These are phyloP conservation scores for Dexiosoma caninum DNA, from an alignment of 2,888 invertebrate species.

Conservation along the genomic window DNA sequence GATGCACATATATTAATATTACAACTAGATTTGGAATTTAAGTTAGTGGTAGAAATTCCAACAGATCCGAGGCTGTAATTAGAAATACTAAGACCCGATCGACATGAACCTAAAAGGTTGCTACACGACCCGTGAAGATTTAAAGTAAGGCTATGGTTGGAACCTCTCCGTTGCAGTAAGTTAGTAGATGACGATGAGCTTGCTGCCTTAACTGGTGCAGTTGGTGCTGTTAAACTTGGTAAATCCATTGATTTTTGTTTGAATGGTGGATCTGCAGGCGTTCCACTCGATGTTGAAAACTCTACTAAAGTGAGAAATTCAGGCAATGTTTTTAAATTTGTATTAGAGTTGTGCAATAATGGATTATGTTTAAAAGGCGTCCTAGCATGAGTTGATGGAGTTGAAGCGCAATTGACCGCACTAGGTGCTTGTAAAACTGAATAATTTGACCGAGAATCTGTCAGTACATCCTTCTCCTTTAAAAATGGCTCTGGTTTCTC, in stretches of 20 bases:
- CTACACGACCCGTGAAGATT: conserved; percentile 80
- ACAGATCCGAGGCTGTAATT: conserved; percentile 80
- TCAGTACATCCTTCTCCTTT: conserved; percentile 45
- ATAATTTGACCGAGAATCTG: conserved; percentile 33
- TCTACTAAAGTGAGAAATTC: conserved; percentile 85
- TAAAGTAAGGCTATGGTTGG: conserved; percentile 81
- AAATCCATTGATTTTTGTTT: conserved; percentile 73
- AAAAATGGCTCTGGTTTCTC: conserved; percentile 55
- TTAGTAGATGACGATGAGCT: conserved; percentile 69
- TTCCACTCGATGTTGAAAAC: conserved; percentile 74
- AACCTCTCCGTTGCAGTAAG: conserved; percentile 80
- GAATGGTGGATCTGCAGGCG: conserved; percentile 66
- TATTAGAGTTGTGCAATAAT: conserved; percentile 79
- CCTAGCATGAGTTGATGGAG: conserved; percentile 53
- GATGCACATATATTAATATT: conserved; percentile 68
- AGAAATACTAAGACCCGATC: conserved; percentile 79
- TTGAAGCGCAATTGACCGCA: conserved; percentile 48
- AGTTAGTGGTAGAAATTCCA: conserved; percentile 65
- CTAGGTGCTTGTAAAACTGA: conserved; percentile 45
- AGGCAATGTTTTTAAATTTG: conserved; percentile 84
- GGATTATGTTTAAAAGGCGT: conserved; percentile 71
- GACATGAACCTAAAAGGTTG: conserved; percentile 72
- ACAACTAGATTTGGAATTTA: conserved; percentile 73
- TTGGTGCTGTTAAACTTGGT: conserved; percentile 58
- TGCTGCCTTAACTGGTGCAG: conserved; percentile 48